Evolutionary conservation across 2,113 vertebrate species (phyloP), one percentile per base, ranked within the genome.

Genomic region (Oryzias curvinotus): DNA sequence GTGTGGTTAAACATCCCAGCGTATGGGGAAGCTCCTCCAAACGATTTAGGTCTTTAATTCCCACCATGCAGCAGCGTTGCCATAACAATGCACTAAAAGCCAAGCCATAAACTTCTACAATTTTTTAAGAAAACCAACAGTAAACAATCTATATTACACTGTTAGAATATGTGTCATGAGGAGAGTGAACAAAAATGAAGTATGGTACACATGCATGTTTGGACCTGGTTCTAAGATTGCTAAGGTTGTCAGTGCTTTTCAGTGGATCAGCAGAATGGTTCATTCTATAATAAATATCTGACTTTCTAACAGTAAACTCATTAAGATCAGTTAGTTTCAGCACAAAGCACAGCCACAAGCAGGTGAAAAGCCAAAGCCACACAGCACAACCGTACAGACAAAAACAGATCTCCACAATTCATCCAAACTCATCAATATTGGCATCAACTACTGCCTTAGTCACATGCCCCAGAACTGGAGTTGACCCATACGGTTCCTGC

Each of bases 161-260:
- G 18, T 19, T 8, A 54, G 68, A 52, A 57, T 65, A 87, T 79
- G 68, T 49, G 67, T n/a, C 72, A 65, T 58, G 57, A 28, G 16
- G 58, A 51, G 53, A 75, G 60, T 26, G 41, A 60, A 76, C 49
- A n/a, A 55, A 78, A 64, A 69, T 72, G 71, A 80, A 19, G n/a
- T n/a, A n/a, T 3, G 21, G 49, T 75, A 52, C 69, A 73, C 77
- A 77, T 78, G 80, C 83, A 76, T 57, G 69, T 63, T 68, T 63
- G 65, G 69, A 41, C 56, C 57, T 42, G 69, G 68, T 17, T 75
- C 73, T 57, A 46, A 68, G 68, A 65, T 69, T 74, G 73, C 14
- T 45, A 46, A 60, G 62, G 68, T 69, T 71, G 63, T 70, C 14
- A 83, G 84, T 80, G 64, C 50, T 69, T 77, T 50, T 83, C 18